Evolutionary conservation across 2,113 vertebrate genomes (phyloP), one percentile per base, ranked within the genome.

Genomic region (Podiceps cristatus): DNA sequence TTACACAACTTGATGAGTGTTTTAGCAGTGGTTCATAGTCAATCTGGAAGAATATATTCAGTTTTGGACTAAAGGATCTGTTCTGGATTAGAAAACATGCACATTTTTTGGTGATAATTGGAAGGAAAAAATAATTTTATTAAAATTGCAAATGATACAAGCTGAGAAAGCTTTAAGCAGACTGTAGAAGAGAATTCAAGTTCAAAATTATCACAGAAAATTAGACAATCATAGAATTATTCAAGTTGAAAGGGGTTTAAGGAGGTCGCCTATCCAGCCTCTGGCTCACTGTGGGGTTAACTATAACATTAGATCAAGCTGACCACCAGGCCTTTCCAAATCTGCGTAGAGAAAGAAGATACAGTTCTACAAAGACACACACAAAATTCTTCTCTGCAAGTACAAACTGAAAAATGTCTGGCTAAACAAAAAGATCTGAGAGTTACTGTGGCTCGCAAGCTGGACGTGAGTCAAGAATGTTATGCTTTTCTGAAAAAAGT

Each of bases 381-480:
- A 82, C 2, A 63, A 11, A 82, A 72, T 44, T 93, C 18, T 71
- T 71, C 33, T 60, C 44, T 91, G 12, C 71, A 69, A 90, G 18
- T 31, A 53, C 35, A 83, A 86, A 52, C 49, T n/a, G 33, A 86
- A 93, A 86, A 76, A 76, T 0, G 3, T 45, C 49, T 87, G 40
- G 44, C 44, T 93, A 75, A 85, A 94, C 64, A 75, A 87, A 94
- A 93, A 85, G 68, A 72, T 91, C 56, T 85, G 49, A 85, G 69
- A 68, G 18, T 81, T 91, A 42, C 60, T 78, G 64, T 72, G 27
- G 40, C 29, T 87, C 58, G 68, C 27, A 87, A 79, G 29, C 62
- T 94, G 96, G 84, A 75, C 22, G 42, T 35, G 40, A 90, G 40
- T 87, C 93, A 96, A 91, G 66, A 97, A 96, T 95, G 64, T 68